A percentile compares a stretch with the other conserved stretches of the same genome.
phyloP scores from a whole-genome alignment of 2,888 invertebrate genomes.

The Cryptocheilus praepositus region DNA sequence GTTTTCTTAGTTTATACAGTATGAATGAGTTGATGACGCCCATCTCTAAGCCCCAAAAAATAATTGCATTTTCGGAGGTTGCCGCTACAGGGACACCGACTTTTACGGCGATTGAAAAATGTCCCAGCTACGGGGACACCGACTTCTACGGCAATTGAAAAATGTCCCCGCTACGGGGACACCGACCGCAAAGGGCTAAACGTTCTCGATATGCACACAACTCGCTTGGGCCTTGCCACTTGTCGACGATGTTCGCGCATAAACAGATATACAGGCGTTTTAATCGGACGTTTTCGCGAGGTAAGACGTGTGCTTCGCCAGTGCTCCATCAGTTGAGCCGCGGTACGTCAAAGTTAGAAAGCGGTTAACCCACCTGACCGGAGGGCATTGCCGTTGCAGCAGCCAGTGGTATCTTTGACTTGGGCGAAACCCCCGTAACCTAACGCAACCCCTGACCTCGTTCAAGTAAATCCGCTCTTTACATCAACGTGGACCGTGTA shows the following conservation, averaged over 20 bases:
- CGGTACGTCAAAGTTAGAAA: conserved; percentile 32
- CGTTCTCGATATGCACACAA: too few species aligned
- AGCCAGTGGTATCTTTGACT: conserved; percentile 29
- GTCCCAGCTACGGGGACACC: too few species aligned
- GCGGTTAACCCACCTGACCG: conserved; percentile 38
- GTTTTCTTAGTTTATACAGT: too few species aligned
- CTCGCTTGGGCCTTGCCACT: not conserved
- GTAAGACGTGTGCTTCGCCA: too few species aligned
- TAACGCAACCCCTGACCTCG: conserved; percentile 15
- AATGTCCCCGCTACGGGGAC: too few species aligned
- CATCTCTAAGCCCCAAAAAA: too few species aligned
- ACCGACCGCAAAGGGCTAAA: too few species aligned
- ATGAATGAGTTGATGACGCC: too few species aligned
- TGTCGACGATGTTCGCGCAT: not conserved
- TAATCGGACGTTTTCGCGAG: conserved; percentile 2
- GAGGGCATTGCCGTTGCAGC: conserved; percentile 27
- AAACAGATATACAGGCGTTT: not conserved
- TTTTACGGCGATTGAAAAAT: too few species aligned
- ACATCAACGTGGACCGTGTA: not conserved
- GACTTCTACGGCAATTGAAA: too few species aligned
- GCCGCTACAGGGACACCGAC: too few species aligned
- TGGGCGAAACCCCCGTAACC: conserved; percentile 16
- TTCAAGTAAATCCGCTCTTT: conserved; percentile 2
- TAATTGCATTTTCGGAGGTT: too few species aligned
- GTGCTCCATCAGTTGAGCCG: not conserved